Evolutionary conservation across 2,113 vertebrate species (phyloP).

Genomic region (Oceanodroma tethys): DNA sequence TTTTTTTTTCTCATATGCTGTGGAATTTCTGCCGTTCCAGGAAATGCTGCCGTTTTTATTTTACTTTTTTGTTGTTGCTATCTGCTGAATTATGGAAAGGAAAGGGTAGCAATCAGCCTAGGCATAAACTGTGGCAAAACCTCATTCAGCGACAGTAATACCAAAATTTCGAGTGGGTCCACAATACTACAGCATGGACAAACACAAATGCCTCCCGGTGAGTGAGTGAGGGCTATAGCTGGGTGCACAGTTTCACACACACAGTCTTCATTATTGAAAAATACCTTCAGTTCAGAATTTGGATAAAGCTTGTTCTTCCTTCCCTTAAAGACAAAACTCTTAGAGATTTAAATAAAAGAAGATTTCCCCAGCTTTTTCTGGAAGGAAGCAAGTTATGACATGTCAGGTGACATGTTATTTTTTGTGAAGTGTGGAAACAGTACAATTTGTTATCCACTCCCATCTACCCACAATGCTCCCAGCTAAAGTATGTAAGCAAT

Average conservation of each 20-base stretch:
- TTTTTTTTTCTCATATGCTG: not conserved
- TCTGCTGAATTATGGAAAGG: not conserved
- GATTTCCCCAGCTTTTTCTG: not conserved
- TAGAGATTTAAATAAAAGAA: not conserved
- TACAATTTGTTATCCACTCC: not conserved
- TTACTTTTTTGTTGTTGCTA: not conserved
- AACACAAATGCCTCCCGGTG: not conserved
- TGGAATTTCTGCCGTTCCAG: not conserved
- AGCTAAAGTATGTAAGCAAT: accelerated
- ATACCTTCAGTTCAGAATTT: not conserved
- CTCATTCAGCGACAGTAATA: not conserved
- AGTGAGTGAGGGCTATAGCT: not conserved
- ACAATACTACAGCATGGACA: accelerated
- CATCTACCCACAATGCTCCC: not conserved
- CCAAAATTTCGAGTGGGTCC: not conserved
- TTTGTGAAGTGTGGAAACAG: not conserved
- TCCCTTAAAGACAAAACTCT: not conserved
- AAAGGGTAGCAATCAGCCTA: not conserved
- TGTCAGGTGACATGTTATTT: not conserved
- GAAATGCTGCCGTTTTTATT: not conserved
- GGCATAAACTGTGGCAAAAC: not conserved
- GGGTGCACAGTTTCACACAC: accelerated
- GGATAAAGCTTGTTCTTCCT: not conserved
- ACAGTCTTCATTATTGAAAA: not conserved
- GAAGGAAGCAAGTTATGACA: not conserved